Base-by-base conservation (phyloP, 2,888 invertebrate genomes). In the Alsophila aescularia region DNA sequence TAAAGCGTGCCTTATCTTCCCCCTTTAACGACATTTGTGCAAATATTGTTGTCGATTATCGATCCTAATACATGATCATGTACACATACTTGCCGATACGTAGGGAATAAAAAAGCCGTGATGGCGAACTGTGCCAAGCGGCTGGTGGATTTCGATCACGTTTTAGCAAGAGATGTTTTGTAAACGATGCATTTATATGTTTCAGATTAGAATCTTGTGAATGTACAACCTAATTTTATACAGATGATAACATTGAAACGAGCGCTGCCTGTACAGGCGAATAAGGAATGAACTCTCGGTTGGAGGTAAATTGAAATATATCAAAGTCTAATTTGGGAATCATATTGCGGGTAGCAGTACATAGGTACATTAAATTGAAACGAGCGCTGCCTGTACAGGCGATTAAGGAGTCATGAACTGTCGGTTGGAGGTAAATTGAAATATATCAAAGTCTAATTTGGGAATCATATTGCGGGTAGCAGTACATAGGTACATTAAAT, bases 51-150 rank as follows among this genome's bases (percentile, higher is more conserved):
- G 15, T 37, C 50, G 37, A 54, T 60, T 45, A 54, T 49, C 36
- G 27, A 54, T 43, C 18, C 39, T 49, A 21, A 54, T 39, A 40
- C 52, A 50, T 37, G 41, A 45, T 35, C 45, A 37, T 51, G 52
- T 42, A 39, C 37, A 16, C 40, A 53, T 52, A 52, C 52, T 53
- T 52, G 21, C 34, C 9, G 12, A 50, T 24, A 34, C 43, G 48
- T 40, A 24, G 13, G 8, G 36, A 49, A 57, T 64, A 60, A 57
- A 64, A 58, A 58, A 58, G 47, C 18, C 48, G 41, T 39, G 18
- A 21, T 14, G 13, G 37, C 31, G 36, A 29, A 35, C 24, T 36
- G 14, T 15, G 21, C 14, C 9, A 12, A 21, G 18, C 9, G 5
- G 18, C 1, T 6, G 36, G 41, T 47, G 18, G 47, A 53, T 47